Conservation (phyloP, 1,140 invertebrate species). For the Drosophila lowei region DNA sequence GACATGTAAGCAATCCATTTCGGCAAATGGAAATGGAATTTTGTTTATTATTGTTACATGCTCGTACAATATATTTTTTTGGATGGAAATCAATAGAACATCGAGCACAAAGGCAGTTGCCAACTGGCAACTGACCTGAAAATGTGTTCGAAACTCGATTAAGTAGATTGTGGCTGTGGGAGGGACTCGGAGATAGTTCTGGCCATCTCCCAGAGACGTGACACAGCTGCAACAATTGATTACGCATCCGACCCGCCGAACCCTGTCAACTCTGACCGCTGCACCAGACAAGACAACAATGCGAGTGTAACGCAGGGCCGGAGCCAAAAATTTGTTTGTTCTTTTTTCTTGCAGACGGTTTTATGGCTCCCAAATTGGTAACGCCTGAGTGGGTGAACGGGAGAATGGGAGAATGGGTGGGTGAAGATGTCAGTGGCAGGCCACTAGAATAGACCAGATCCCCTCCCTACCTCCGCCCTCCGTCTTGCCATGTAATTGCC, state of each 20-base stretch:
- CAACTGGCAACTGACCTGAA: constrained; percentile 77
- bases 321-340: constrained; percentile 2
- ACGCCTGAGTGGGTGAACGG: constrained; percentile 8
- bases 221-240: constrained; percentile 72
- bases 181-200: constrained; percentile 16
- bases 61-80: constrained; percentile 28
- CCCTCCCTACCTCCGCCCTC: neutral
- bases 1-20: constrained; percentile 6
- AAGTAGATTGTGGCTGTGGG: constrained; percentile 66
- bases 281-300: constrained; percentile 36
- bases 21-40: constrained; percentile 30
- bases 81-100: constrained; percentile 54
- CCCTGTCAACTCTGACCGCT: constrained; percentile 47
- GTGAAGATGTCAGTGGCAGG: constrained; percentile 52
- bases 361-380: constrained; percentile 65
- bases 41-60: constrained; percentile 34
- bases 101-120: constrained; percentile 58
- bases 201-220: constrained; percentile 43
- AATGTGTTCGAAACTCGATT: constrained; percentile 73
- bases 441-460: constrained; percentile 11
- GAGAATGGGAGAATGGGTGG: constrained; percentile 2
- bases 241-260: constrained; percentile 73
- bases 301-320: constrained; percentile 1
- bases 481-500: constrained; percentile 43
- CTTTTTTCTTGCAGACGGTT: constrained; percentile 68